Conservation (phyloP, 2,113 vertebrate species). For the Dipodomys ordii region DNA sequence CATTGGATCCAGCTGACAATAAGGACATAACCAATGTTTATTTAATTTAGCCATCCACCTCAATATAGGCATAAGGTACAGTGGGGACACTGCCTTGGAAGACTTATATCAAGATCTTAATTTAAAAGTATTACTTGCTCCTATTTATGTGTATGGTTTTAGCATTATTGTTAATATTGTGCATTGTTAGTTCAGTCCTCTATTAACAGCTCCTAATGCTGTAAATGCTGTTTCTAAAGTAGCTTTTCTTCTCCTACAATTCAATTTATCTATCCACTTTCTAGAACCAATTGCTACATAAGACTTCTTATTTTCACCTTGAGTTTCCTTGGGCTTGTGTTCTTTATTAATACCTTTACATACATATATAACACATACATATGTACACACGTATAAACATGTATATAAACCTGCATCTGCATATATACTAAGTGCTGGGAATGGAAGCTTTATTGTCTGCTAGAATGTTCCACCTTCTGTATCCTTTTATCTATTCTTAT, state of each 20-base stretch:
- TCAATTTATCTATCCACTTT: slow-evolving; percentile 22
- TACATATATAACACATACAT: too few species aligned
- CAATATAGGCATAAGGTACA: background rate
- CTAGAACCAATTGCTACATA: background rate
- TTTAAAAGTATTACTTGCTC: background rate
- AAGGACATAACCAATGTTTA: slow-evolving; percentile 5
- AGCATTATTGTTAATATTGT: background rate
- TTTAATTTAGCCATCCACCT: background rate
- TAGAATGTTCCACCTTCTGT: background rate
- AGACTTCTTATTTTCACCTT: background rate
- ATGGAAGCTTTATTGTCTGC: too few species aligned
- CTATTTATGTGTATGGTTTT: background rate
- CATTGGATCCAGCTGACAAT: background rate
- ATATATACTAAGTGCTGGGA: too few species aligned
- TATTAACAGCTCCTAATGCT: background rate
- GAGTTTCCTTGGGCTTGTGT: background rate
- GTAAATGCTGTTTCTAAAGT: background rate
- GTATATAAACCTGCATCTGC: too few species aligned
- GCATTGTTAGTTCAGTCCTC: background rate
- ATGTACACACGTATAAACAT: too few species aligned
- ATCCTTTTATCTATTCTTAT: background rate
- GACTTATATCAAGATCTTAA: background rate
- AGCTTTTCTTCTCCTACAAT: background rate
- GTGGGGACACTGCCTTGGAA: background rate
- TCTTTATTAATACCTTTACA: background rate